Base-by-base conservation (phyloP, 1,140 invertebrate genomes). In the Eufriesea mexicana region DNA sequence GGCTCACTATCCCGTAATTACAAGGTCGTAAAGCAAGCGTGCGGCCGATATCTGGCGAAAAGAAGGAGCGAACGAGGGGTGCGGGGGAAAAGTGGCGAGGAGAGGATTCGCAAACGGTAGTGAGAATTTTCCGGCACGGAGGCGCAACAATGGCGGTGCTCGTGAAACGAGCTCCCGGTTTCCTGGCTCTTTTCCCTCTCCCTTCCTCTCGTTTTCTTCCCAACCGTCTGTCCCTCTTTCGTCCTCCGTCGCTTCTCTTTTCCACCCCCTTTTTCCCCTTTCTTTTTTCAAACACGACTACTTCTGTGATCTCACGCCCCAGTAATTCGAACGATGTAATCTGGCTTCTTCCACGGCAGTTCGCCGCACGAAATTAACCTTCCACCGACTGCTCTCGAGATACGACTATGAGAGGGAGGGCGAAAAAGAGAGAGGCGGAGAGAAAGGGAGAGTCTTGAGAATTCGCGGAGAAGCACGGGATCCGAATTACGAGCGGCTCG, bases 321-420 rank as follows among this genome's bases (percentile, higher is more conserved):
- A 57, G 72, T 76, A 75, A 81, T 57, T 81, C 72, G 79, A 81
- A 81, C 72, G 79, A 67, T 73, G 72, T 76, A 81, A 81, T 81
- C 79, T 55, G 79, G 79, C 79, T 75, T 81, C 79, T 76, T 81
- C 42, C 72, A 20, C 62, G 51, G 61, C 77, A 51, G 28, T 23
- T 72, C 42, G 49, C 59, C 35, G 35, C 72, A 57, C 72, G 51
- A 66, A 75, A 81, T 81, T 75, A 81, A 81, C 79, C 72, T 75
- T 49, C 42, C 72, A 42, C 67, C 55, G 77, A 72, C 68, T 79
- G 68, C 45, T 57, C 55, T 61, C 78, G 47, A 51, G 54, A 28
- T 20, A 35, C 62, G 16, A 5, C 35, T 35, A 35, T 14, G 70
- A 23, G 62, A 45, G 72, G 25, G n/a, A 28, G 20, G 8, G 10